Base-by-base conservation (phyloP, 1,140 invertebrate genomes). In the Scaptomyza hsui region DNA sequence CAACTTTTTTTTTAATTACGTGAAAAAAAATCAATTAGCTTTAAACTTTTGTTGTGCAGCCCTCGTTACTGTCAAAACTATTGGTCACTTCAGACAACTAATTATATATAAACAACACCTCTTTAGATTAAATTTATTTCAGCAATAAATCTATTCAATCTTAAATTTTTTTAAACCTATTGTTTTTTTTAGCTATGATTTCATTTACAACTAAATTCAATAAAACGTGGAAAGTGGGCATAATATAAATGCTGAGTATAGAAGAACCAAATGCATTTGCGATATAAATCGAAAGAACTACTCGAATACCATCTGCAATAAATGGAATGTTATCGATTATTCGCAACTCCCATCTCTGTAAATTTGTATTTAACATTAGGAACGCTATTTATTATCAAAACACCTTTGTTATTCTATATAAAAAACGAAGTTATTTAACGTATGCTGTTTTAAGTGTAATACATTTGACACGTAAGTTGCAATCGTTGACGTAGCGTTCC, bases 361-460 rank as follows among this genome's bases (percentile, higher is more conserved):
- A 72, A 67, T 72, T 72, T 68, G 69, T 72, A 72, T 68, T 68
- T 59, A 68, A 53, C 47, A 67, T 65, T 71, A 71, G 45, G 32
- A 71, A 59, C 69, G 53, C 63, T 67, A 67, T 72, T 72, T 72
- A 72, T 68, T 72, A 72, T 72, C 69, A 72, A 72, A 72, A 72
- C 69, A 72, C 39, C 21, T 67, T 59, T 67, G 29, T 67, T 72
- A 47, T 60, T 53, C 13, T 41, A 67, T 16, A 68, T 37, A 10
- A 67, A 35, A 68, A 29, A 9, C 29, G 47, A 44, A 52, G 19
- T 41, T 10, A 42, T 37, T 35, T 19, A 18, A 21, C 2, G 55
- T 53, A 57, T 45, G 56, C 21, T 26, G 67, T 63, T 39, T 44
- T 49, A 48, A 68, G 45, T 51, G 51, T 51, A 71, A 51, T 9